Base-by-base conservation (phyloP, 1,140 invertebrate genomes). In the Nephila pilipes region DNA sequence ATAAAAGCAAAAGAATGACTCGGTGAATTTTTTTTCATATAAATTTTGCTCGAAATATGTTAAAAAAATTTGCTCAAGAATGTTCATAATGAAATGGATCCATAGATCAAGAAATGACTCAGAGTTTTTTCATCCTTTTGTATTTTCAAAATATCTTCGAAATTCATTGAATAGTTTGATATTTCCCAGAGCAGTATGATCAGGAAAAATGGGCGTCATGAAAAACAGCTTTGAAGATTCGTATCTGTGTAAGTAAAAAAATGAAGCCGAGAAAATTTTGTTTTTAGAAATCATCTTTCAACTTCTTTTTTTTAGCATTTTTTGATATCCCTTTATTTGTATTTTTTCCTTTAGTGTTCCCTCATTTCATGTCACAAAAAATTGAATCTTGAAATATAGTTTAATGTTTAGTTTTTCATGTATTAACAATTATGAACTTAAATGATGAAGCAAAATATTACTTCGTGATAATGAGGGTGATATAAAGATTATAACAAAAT, bases 1-100 rank as follows among this genome's bases (percentile, higher is more conserved):
- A 85, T 85, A 85, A 81, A 81, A n/a, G 25, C 29, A 85, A 85
- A 54, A 54, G 10, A 81, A 81, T 22, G n/a, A n/a, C 5, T 5
- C 12, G 2, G 38, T 54, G 22, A 12, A 58, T 60, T 32, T 32
- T 60, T 60, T 46, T 12, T 1, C n/a, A 85, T 25, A 60, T 55
- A 60, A 60, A 80, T 60, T 57, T 85, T 85, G 55, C 32, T 46
- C 29, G 2, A 55, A 81, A 20, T 81, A 55, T 16, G 20, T 20
- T 81, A 25, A 46, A 32, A 85, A 85, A 85, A 85, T 58, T 55
- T 32, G 55, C 57, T 25, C 25, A 14, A 85, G n/a, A 58, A 58
- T 25, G 20, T 29, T 38, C 22, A 79, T 90, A 90, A 90, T 90
- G 69, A 75, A 90, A 90, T 90, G 69, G 29, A 90, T 90, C 87